phyloP scores from a whole-genome alignment of 2,888 invertebrate genomes.

The Tipula unca region DNA sequence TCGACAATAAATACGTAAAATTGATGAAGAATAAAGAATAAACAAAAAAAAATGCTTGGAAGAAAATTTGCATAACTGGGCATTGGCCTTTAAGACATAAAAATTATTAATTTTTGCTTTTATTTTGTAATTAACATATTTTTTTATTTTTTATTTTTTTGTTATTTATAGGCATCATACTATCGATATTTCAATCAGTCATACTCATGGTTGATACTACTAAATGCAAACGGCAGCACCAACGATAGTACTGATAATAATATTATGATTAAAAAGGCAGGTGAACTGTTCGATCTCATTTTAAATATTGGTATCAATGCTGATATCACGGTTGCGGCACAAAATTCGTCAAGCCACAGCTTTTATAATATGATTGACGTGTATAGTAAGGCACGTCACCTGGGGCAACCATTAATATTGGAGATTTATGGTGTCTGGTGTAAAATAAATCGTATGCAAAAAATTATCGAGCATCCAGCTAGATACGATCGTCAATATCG shows the following conservation, averaged over 20 bases:
- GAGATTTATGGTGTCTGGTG: slow-evolving; percentile 27
- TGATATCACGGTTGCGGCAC: slow-evolving; percentile 34
- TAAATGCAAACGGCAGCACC: neutral
- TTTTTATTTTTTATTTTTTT: neutral
- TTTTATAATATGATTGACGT: slow-evolving; percentile 32
- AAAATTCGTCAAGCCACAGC: neutral
- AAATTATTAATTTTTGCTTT: neutral
- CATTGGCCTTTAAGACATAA: neutral
- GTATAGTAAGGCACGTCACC: slow-evolving; percentile 36
- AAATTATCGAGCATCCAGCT: slow-evolving; percentile 23
- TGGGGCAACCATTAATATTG: slow-evolving; percentile 30
- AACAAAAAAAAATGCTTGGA: neutral
- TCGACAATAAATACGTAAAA: slow-evolving; percentile 8
- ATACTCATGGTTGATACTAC: slow-evolving; percentile 33
- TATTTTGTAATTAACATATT: neutral
- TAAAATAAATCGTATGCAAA: slow-evolving; percentile 23
- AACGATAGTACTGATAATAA: neutral
- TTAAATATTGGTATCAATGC: slow-evolving; percentile 33
- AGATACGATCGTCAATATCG: slow-evolving; percentile 25
- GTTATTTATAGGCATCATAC: slow-evolving; percentile 27
- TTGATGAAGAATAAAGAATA: neutral
- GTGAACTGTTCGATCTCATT: slow-evolving; percentile 26
- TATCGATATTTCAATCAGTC: slow-evolving; percentile 35
- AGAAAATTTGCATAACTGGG: slow-evolving; percentile 3
- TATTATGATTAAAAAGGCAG: neutral